These are phyloP conservation scores for Gymnarchus niloticus DNA, from an alignment of 2,113 vertebrate genomes.

Conservation along the genomic window DNA sequence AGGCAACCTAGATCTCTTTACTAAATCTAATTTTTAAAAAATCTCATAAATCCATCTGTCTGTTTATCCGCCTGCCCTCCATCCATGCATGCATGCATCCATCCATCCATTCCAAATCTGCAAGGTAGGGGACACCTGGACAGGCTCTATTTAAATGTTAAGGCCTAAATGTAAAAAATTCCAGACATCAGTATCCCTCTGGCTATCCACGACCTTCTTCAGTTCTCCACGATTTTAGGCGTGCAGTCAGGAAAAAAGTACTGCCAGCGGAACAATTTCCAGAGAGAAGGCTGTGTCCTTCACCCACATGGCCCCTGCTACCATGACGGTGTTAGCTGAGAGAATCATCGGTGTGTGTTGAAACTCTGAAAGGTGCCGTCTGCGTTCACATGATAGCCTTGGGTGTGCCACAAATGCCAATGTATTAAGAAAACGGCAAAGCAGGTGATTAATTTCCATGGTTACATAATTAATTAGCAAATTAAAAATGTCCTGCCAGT, in stretches of 20 bases:
- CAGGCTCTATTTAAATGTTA: not conserved
- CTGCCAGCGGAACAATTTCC: no score
- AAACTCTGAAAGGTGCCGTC: not conserved
- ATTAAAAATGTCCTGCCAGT: not conserved
- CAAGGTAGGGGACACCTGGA: not conserved
- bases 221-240: no score
- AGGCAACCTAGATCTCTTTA: no score
- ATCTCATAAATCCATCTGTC: not conserved
- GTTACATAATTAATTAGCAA: not conserved
- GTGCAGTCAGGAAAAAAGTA: not conserved
- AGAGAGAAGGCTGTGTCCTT: not conserved
- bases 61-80: no score
- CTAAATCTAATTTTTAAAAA: no score
- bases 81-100: no score
- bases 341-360: not conserved
- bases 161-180: not conserved
- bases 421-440: not conserved
- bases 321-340: not conserved
- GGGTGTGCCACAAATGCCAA: not conserved
- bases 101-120: not conserved
- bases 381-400: not conserved
- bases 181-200: no score
- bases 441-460: not conserved
- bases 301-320: not conserved
- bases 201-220: no score